phyloP scores from a whole-genome alignment of 2,888 invertebrate species.

The Epirrhoe alternata region DNA sequence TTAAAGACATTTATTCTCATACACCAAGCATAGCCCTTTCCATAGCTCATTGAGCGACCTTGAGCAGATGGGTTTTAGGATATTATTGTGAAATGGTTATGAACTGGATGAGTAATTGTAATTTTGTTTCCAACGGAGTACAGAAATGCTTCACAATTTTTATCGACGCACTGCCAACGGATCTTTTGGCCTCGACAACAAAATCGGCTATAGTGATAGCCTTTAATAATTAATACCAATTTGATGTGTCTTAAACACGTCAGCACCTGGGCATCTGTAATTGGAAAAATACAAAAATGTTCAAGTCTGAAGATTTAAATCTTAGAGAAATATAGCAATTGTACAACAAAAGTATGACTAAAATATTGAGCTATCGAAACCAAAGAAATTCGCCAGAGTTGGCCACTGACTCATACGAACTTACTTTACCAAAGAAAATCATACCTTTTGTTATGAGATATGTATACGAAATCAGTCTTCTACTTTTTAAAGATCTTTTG shows the following conservation, averaged over 20 bases:
- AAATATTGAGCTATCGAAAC: no score
- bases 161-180: conserved; percentile 41
- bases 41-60: no score
- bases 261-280: conserved; percentile 25
- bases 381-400: no score
- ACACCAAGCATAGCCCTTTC: no score
- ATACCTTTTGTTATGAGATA: no score
- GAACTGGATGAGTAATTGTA: conserved; percentile 21
- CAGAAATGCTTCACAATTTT: conserved; percentile 33
- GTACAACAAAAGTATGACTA: no score
- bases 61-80: neutral
- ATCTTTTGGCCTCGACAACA: conserved; percentile 29
- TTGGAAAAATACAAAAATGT: neutral
- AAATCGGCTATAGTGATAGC: conserved; percentile 41
- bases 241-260: conserved; percentile 15
- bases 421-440: no score
- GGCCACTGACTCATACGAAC: no score
- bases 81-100: conserved; percentile 19
- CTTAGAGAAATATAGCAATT: no score
- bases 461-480: no score
- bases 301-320: neutral
- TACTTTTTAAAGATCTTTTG: no score
- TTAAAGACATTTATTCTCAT: no score
- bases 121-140: conserved; percentile 26
- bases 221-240: conserved; percentile 35